Conservation (phyloP, 2,113 vertebrate species). For the Odontesthes bonariensis region DNA sequence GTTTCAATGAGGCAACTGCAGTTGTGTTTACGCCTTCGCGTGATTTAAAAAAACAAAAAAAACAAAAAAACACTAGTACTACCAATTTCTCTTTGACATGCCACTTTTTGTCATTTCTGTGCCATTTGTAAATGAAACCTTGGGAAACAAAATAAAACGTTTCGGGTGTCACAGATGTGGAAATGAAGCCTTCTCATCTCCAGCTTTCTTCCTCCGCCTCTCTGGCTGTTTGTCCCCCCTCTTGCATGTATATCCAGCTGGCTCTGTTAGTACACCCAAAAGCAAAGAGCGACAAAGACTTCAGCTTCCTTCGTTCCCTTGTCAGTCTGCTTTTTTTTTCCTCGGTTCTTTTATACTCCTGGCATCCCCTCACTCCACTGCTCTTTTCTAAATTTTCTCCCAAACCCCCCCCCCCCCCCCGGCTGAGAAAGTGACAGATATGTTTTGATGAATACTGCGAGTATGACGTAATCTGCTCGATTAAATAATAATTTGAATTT, state of each 20-base stretch:
- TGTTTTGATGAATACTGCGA: constrained; percentile 13
- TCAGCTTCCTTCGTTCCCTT: constrained; percentile 23
- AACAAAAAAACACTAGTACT: too few species aligned
- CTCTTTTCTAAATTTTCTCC: constrained; percentile 20
- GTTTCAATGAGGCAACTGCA: background rate
- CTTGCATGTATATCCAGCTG: constrained; percentile 46
- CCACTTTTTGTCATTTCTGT: background rate
- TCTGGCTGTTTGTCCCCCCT: constrained; percentile 19
- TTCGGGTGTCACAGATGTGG: too few species aligned
- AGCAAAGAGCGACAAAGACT: constrained; percentile 27
- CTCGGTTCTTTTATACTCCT: constrained; percentile 19
- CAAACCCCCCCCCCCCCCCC: constrained; percentile 1
- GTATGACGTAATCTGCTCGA: constrained; percentile 3
- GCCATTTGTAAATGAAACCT: constrained; percentile 2
- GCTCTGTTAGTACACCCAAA: constrained; percentile 40
- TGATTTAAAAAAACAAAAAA: too few species aligned
- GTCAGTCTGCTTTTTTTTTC: constrained; percentile 22
- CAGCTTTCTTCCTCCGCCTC: constrained; percentile 40
- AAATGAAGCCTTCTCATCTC: constrained; percentile 11
- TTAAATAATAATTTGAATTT: background rate
- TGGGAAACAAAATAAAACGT: background rate
- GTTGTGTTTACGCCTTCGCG: background rate
- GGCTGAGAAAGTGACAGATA: constrained; percentile 12
- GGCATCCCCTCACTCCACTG: constrained; percentile 34
- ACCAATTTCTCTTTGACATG: background rate